Base-by-base conservation (phyloP, 2,797 vertebrate genomes). In the Oreonectes daqikongensis region DNA sequence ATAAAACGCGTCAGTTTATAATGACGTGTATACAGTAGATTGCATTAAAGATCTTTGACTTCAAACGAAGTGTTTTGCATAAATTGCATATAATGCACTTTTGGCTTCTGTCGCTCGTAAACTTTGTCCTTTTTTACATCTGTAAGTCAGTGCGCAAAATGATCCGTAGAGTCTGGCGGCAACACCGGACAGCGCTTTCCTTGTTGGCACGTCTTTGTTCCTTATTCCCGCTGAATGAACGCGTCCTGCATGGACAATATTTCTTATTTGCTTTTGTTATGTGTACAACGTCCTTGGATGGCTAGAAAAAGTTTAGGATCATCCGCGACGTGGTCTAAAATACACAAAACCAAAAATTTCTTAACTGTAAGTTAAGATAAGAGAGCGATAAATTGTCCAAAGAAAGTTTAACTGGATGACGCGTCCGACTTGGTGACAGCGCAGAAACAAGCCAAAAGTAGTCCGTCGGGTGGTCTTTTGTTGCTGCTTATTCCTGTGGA, bases 171-270 rank as follows among this genome's bases (percentile, higher is more conserved):
- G 72, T 68, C n/a, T 61, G 82, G 76, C 72, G 63, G 70, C 59
- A 59, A 69, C 69, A 80, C 65, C 75, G 81, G 81, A 65, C 61
- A 69, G 77, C 53, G 44, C 82, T 53, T 77, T 18, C 48, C 69
- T 77, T 71, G 81, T 68, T 78, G 78, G 44, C 67, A 50, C 75
- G 74, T 83, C 87, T 88, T 88, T 88, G 87, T 88, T 86, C 84
- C 83, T 73, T 75, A 81, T 79, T 81, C 82, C 83, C 80, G 82
- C 83, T 87, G 81, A 82, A 82, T 80, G 81, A 77, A 72, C 67
- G 35, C 46, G 70, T 70, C 70, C 55, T 79, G 61, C 52, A 69
- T 14, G 53, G 30, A 63, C 42, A 67, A 64, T 66, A 63, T 70
- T 67, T 55, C 66, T 10, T 50, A 48, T 46, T 35, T 32, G 30